Base-by-base conservation (phyloP, 2,888 invertebrate species). In the Allygus modestus region DNA sequence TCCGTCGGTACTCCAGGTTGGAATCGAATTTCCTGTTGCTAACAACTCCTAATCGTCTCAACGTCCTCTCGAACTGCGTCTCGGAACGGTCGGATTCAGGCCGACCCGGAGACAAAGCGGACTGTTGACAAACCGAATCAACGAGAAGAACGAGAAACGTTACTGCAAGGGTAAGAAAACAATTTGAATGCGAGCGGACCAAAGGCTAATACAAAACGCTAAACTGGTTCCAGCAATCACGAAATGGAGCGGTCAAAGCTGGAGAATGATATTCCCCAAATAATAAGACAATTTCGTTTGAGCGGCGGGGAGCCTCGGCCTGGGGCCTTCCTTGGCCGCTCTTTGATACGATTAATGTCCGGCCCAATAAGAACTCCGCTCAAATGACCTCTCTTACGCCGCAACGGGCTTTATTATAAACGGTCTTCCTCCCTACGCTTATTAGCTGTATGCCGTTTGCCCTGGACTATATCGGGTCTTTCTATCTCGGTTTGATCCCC, bases 281-380 rank as follows among this genome's bases (percentile, higher is more conserved):
- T 79, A 79, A 79, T 79, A 79, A 79, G 79, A 79, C 79, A 79
- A 79, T 79, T 79, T 37, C 11, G 79, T 79, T 33, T 54, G 54
- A 58, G 79, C 79, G 79, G 79, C 20, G 28, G 4, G 15, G 51
- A 58, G 58, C 58, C 58, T n/a, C 51, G 77, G 5, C 73, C 28
- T 31, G 28, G 23, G 23, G 28, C n/a, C 28, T 26, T 23, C 79
- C 20, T 58, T 5, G 37, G 1, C 4, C 26, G 51, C 79, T 15
- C 79, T 79, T 79, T 79, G 79, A 79, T 79, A 15, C 37, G 33
- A 79, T 79, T 79, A 79, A 77, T 33, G 79, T 51, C 79, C 79
- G 33, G 58, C 26, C 54, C 58, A 79, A 79, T 79, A 79, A 79
- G 79, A 79, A 79, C 79, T 51, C 75, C 1, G 54, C 26, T n/a